Conservation (phyloP, 2,797 vertebrate species). For the Salmo trutta region DNA sequence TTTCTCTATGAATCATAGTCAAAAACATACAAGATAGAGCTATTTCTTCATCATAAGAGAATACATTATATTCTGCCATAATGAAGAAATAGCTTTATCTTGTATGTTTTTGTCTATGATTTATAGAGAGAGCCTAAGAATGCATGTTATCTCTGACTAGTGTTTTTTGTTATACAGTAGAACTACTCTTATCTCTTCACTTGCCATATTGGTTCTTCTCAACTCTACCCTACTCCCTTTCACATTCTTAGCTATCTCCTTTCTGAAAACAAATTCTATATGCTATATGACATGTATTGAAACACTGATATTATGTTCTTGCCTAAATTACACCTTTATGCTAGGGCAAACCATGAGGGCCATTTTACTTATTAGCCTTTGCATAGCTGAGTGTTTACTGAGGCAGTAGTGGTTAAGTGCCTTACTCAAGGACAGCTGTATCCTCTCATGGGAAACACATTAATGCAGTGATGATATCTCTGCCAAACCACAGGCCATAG, state of each 20-base stretch:
- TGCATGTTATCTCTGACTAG: not conserved
- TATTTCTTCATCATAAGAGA: not conserved
- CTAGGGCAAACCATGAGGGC: constrained; percentile 21
- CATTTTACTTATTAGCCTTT: constrained; percentile 35
- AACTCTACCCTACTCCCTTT: not conserved
- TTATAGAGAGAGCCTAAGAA: not conserved
- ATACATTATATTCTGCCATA: not conserved
- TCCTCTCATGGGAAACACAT: constrained; percentile 65
- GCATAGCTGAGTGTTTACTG: constrained; percentile 56
- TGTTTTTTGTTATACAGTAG: not conserved
- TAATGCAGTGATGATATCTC: constrained; percentile 72
- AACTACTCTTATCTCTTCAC: not conserved
- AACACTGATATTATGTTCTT: not conserved
- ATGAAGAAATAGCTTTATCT: not conserved
- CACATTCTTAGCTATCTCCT: not conserved
- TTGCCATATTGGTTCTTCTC: not conserved
- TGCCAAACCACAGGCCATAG: constrained; percentile 50
- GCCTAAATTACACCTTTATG: constrained; percentile 25
- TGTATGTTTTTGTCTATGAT: not conserved
- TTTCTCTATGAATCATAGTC: not conserved
- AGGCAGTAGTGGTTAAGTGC: constrained; percentile 72
- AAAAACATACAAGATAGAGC: not conserved
- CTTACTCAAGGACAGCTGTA: constrained; percentile 69
- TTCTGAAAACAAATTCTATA: not conserved
- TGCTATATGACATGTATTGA: constrained; percentile 6